Evolutionary conservation across 1,140 invertebrate genomes (phyloP), one percentile per base, ranked within the genome.

Genomic region (Cataglyphis hispanica): DNA sequence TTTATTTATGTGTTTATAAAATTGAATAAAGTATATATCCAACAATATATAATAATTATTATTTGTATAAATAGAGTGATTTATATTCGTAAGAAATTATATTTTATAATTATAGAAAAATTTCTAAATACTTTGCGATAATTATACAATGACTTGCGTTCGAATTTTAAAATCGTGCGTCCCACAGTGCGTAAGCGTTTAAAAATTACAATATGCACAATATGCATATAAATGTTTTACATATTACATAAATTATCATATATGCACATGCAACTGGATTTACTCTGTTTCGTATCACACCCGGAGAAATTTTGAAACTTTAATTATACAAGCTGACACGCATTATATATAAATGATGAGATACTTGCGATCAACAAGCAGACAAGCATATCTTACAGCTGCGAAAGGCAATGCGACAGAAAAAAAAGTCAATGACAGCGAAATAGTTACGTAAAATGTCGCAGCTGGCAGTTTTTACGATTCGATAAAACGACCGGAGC

Each of bases 361-460:
- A 19, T 27, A 34, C 22, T 46, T 56, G 67, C 37, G 67, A 72
- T 69, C 77, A 60, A 43, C 78, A 13, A n/a, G 19, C 37, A 46
- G 78, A 74, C 40, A 60, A 60, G 46, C 78, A 56, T 74, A 69
- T 74, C 81, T 64, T 77, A 58, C 27, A 34, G 13, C 87, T 89
- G 88, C 75, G 56, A 67, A 16, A 64, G 53, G 60, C 46, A 25
- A 87, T 25, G 86, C 27, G 50, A 72, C 64, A 53, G 74, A 58
- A 63, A 76, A 50, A 43, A 72, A 88, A 81, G 53, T 58, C 64
- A 72, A 56, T 76, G 69, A 27, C 31, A 70, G 56, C 50, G 86
- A 77, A 88, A 76, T 60, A 72, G 70, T 89, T 89, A 86, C 84
- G 88, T 89, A 89, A 89, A 89, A 40, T 53, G 67, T 89, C 75